phyloP scores from a whole-genome alignment of 2,888 invertebrate species.

The Epistrophe eligans region DNA sequence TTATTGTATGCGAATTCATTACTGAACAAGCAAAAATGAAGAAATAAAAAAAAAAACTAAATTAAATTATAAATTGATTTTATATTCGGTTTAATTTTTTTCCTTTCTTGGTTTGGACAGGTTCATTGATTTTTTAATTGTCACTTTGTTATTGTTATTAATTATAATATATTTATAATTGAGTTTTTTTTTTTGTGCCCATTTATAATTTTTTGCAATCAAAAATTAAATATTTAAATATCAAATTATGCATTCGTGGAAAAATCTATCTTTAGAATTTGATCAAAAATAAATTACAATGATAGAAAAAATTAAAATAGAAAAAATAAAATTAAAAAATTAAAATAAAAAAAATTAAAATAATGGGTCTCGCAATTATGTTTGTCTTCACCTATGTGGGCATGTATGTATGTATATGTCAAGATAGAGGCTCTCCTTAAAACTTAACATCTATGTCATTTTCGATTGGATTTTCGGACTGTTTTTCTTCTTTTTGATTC shows the following conservation, averaged over 20 bases:
- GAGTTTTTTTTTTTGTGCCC: not conserved
- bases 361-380: no score
- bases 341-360: no score
- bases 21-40: not conserved
- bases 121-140: constrained; percentile 54
- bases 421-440: no score
- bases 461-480: no score
- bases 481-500: no score
- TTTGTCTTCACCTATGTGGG: no score
- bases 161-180: constrained; percentile 9
- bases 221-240: not conserved
- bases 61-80: constrained; percentile 49
- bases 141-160: constrained; percentile 30
- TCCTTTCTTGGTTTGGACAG: constrained; percentile 4
- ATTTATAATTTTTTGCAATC: not conserved
- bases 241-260: not conserved
- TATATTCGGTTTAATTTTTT: constrained; percentile 37
- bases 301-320: no score
- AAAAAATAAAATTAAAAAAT: no score
- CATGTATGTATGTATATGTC: no score
- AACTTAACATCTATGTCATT: no score
- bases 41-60: not conserved
- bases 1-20: not conserved
- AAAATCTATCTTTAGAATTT: no score
- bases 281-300: no score